Base-by-base conservation (phyloP, 2,888 invertebrate genomes). In the Sycophila texana region DNA sequence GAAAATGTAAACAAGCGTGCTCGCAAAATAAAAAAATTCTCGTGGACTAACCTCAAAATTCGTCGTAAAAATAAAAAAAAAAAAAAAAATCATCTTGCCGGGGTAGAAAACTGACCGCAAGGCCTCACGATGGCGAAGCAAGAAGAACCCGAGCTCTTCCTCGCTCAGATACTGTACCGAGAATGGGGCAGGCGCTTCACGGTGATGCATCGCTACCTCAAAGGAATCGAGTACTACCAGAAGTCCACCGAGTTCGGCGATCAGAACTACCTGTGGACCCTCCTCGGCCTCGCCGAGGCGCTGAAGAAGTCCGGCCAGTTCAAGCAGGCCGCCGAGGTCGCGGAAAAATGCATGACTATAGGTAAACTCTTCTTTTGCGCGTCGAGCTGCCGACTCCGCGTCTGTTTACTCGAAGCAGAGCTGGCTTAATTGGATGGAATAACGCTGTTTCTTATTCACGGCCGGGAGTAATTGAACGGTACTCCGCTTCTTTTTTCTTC, bases 151-250 rank as follows among this genome's bases (percentile, higher is more conserved):
- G 7, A 82, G 83, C 12, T 86, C 74, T 87, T 87, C 75, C 83
- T 82, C 22, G 86, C 85, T 12, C 68, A 85, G 4, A 80, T 83
- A n/a, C 83, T 87, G 13, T 87, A 89, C 76, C 85, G 88, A 7
- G 88, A 89, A 84, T 87, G 87, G 87, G 89, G 86, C n/a, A 83
- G 83, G 57, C 82, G 84, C 57, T 83, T 88, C 51, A 82, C 83
- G 4, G 74, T 30, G 12, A 61, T 83, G 4, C 84, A 84, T n/a
- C 83, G 82, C 63, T 85, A 82, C 14, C 60, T 80, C 22, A 49
- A 76, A 3, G 86, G 86, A 3, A 84, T 88, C 74, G 55, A 72
- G 0, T 86, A 85, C 63, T 89, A 87, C 82, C 73, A 84, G 39
- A 85, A 85, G 61, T 84, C 89, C n/a, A 82, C 83, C 16, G 74